Conservation (phyloP, 2,113 vertebrate genomes). For the Chrysochloris asiatica region DNA sequence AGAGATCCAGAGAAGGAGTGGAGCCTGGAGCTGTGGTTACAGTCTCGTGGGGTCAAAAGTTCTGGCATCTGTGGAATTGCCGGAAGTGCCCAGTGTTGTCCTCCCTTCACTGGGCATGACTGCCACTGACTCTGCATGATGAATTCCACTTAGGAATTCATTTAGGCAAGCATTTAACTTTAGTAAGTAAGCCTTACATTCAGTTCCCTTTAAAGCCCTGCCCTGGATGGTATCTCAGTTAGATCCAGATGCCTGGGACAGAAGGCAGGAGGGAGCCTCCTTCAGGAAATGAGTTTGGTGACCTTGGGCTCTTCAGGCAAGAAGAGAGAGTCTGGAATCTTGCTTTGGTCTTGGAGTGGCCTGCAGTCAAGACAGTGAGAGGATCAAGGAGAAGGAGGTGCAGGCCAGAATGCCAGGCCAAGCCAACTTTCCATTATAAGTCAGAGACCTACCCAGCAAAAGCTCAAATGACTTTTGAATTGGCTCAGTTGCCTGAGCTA, state of each 20-base stretch:
- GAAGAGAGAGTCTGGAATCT: not conserved
- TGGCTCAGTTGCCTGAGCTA: not conserved
- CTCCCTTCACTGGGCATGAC: slow-evolving; percentile 4
- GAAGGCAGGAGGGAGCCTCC: slow-evolving; percentile 43
- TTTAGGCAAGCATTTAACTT: slow-evolving; percentile 67
- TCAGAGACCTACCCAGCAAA: not conserved
- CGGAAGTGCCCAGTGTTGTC: not conserved
- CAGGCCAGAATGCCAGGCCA: not conserved
- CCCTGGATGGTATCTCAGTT: slow-evolving; percentile 69
- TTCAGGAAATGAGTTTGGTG: slow-evolving; percentile 58
- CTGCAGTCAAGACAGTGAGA: not conserved
- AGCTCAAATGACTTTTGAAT: not conserved
- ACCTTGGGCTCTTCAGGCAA: slow-evolving; percentile 29
- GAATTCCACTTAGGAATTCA: slow-evolving; percentile 72
- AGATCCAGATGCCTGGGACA: slow-evolving; percentile 67
- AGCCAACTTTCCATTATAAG: not conserved
- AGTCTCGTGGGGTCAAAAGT: not conserved
- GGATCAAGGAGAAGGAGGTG: not conserved
- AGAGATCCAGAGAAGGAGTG: not conserved
- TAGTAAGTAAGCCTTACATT: slow-evolving; percentile 62
- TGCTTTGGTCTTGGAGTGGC: not conserved
- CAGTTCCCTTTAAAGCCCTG: slow-evolving; percentile 57
- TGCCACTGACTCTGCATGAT: slow-evolving; percentile 53
- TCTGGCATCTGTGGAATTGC: not conserved
- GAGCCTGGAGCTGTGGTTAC: not conserved